A percentile compares a stretch with the other conserved stretches of the same genome.
phyloP scores from a whole-genome alignment of 2,888 invertebrate genomes.

The Tetanocera ferruginea region DNA sequence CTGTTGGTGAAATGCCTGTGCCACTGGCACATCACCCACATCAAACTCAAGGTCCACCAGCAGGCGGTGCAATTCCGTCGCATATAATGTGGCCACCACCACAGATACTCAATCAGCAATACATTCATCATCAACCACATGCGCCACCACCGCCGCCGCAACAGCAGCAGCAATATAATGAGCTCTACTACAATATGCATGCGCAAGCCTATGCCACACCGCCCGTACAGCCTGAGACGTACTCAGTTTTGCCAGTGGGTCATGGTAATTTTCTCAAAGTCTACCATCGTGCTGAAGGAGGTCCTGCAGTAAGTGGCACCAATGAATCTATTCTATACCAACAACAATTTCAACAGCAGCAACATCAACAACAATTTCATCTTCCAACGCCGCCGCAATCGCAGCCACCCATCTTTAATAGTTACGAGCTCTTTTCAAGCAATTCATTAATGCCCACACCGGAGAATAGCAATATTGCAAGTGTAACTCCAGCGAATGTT shows the following conservation, averaged over 20 bases:
- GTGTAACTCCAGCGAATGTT: slow-evolving; percentile 4
- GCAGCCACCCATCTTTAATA: slow-evolving; percentile 57
- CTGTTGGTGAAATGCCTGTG: slow-evolving; percentile 4
- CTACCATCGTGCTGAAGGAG: slow-evolving; percentile 65
- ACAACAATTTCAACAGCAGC: slow-evolving; percentile 41
- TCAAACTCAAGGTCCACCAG: slow-evolving; percentile 49
- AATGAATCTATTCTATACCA: slow-evolving; percentile 15
- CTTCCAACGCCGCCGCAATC: slow-evolving; percentile 36
- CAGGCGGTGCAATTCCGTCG: slow-evolving; percentile 39
- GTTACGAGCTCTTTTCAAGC: slow-evolving; percentile 68
- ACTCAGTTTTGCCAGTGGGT: slow-evolving; percentile 67
- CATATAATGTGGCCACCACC: slow-evolving; percentile 53
- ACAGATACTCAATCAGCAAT: slow-evolving; percentile 38
- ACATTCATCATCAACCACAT: slow-evolving; percentile 42
- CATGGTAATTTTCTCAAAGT: slow-evolving; percentile 68
- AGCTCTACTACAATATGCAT: slow-evolving; percentile 59
- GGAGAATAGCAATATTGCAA: slow-evolving; percentile 47
- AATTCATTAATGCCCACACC: slow-evolving; percentile 62
- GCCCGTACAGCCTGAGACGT: slow-evolving; percentile 62
- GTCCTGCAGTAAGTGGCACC: slow-evolving; percentile 6
- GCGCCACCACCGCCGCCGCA: slow-evolving; percentile 42
- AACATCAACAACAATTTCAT: slow-evolving; percentile 52
- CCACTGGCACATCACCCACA: slow-evolving; percentile 14
- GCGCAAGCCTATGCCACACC: slow-evolving; percentile 51
- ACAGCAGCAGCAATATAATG: slow-evolving; percentile 58